Percentiles rank a stretch among this genome's conserved stretches.
Conservation (phyloP, 2,113 vertebrate genomes). For the Ancistrus triradiatus region DNA sequence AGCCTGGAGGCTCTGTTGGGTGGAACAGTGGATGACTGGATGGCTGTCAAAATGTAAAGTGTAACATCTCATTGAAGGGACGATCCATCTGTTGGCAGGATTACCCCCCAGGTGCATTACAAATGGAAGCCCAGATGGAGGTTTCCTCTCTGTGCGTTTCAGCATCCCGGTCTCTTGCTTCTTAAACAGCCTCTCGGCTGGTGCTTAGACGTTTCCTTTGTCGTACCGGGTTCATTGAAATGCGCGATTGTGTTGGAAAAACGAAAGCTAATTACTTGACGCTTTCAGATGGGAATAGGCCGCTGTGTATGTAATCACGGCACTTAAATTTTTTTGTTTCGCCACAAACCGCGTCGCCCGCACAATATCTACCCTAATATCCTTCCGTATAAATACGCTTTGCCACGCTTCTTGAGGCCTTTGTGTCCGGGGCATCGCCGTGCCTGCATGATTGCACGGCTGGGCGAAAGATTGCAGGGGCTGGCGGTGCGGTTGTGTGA, state of each 20-base stretch:
- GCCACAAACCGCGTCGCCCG: no score
- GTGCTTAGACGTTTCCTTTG: constrained; percentile 20
- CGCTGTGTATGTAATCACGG: constrained; percentile 2
- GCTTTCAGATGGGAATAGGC: background rate
- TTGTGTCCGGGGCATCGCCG: background rate
- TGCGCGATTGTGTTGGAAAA: constrained; percentile 2
- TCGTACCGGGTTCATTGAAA: background rate
- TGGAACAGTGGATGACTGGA: constrained; percentile 12
- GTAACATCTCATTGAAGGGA: constrained; percentile 22
- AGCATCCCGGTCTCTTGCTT: constrained; percentile 2
- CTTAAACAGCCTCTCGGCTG: constrained; percentile 30
- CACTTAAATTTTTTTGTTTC: background rate
- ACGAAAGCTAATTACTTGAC: constrained; percentile 1
- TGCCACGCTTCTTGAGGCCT: background rate
- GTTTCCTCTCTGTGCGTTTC: constrained; percentile 27
- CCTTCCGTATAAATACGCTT: constrained; percentile 5
- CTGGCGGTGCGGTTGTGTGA: constrained; percentile 20
- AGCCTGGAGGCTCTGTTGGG: constrained; percentile 5
- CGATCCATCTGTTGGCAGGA: constrained; percentile 41
- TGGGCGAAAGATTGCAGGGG: constrained; percentile 12
- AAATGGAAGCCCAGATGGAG: constrained; percentile 47
- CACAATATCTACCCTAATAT: no score
- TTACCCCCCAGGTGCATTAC: constrained; percentile 41
- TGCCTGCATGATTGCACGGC: background rate
- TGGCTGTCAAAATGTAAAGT: constrained; percentile 30